phyloP scores from a whole-genome alignment of 2,797 vertebrate species.

The Denticeps clupeoides region DNA sequence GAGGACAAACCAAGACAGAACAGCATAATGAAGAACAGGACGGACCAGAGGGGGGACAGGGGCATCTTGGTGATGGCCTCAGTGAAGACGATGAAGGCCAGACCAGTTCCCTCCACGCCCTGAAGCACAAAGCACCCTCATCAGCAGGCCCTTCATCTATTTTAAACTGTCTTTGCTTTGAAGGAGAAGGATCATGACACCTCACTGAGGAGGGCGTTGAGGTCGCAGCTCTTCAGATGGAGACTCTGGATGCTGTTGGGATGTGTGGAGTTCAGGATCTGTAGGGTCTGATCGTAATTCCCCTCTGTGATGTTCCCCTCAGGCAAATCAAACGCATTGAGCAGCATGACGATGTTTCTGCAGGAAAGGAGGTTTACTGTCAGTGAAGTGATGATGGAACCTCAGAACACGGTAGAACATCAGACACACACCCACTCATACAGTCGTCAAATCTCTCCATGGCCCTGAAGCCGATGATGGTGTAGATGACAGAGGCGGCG shows the following conservation, averaged over 20 bases:
- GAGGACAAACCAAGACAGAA: conserved; percentile 86
- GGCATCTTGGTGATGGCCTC: conserved; percentile 92
- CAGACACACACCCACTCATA: conserved; percentile 51
- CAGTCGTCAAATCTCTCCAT: conserved; percentile 75
- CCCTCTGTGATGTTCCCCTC: conserved; percentile 62
- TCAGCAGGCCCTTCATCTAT: no score
- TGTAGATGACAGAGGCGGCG: conserved; percentile 77
- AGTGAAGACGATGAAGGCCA: conserved; percentile 89
- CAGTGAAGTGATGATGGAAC: not conserved
- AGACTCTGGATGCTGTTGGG: conserved; percentile 40
- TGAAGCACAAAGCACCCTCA: no score
- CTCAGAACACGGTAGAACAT: not conserved
- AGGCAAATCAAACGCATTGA: conserved; percentile 72
- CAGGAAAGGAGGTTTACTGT: not conserved
- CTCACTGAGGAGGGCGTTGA: conserved; percentile 68
- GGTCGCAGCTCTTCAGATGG: conserved; percentile 60
- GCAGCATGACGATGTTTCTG: conserved; percentile 76
- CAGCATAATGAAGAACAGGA: conserved; percentile 86
- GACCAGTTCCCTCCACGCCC: conserved; percentile 83
- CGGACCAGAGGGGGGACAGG: conserved; percentile 71
- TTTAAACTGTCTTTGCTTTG: no score
- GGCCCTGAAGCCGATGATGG: conserved; percentile 87
- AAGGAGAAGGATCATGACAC: no score
- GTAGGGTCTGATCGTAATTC: conserved; percentile 59
- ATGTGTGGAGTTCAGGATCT: conserved; percentile 46